These are phyloP conservation scores for Aricia agestis DNA, from an alignment of 1,140 invertebrate species.

Conservation along the genomic window DNA sequence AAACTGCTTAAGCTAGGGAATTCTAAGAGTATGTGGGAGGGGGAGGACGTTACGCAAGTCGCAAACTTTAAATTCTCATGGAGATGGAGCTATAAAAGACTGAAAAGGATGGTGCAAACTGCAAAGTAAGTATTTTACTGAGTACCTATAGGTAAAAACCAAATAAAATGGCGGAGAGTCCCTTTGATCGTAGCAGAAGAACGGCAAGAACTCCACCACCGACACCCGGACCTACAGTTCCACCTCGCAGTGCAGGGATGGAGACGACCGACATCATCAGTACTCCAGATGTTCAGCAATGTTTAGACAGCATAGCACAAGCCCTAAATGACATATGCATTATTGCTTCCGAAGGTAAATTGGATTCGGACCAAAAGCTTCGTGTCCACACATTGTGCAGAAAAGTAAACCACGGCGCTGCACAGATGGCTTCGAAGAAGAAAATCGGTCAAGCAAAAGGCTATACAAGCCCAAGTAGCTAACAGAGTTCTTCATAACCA, in stretches of 20 bases:
- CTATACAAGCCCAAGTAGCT: slow-evolving; percentile 5
- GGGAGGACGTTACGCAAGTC: no score
- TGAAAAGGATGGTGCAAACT: no score
- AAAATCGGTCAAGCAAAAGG: neutral
- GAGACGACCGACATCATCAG: neutral
- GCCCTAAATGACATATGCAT: slow-evolving; percentile 15
- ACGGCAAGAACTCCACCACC: slow-evolving; percentile 12
- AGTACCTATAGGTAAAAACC: neutral
- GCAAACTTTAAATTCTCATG: no score
- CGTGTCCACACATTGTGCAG: slow-evolving; percentile 1
- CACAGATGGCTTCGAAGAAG: slow-evolving; percentile 16
- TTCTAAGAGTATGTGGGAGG: no score
- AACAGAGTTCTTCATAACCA: neutral
- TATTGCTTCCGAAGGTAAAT: slow-evolving; percentile 16
- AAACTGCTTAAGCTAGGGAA: no score
- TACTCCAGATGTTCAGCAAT: slow-evolving; percentile 15
- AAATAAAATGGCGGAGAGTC: slow-evolving; percentile 3
- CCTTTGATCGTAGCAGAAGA: neutral
- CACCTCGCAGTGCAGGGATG: neutral
- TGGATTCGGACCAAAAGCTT: slow-evolving; percentile 13
- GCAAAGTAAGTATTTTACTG: no score
- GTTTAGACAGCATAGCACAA: neutral
- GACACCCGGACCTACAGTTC: neutral
- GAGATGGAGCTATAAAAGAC: no score
- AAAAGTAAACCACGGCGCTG: neutral